Percentiles rank a stretch among this genome's conserved stretches.
phyloP scores from a whole-genome alignment of 2,113 vertebrate species.

The Myxocyprinus asiaticus region DNA sequence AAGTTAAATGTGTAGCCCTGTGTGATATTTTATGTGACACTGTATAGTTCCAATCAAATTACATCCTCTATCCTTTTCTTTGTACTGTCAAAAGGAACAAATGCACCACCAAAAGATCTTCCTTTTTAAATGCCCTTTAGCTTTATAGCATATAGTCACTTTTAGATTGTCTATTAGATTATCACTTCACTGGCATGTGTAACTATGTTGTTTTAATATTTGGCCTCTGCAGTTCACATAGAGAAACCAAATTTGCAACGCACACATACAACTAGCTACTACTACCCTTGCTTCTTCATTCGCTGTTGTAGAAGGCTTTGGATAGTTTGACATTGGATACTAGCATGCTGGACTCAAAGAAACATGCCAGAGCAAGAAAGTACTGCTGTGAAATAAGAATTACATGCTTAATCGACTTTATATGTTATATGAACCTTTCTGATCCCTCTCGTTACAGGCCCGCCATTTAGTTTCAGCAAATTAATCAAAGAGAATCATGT shows the following conservation, averaged over 20 bases:
- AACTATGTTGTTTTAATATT: neutral
- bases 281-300: neutral
- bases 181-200: too few relatives aligned
- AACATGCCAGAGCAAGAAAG: neutral
- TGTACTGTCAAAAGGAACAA: neutral
- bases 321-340: neutral
- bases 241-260: neutral
- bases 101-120: too few relatives aligned
- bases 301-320: neutral
- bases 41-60: too few relatives aligned
- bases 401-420: slow-evolving; percentile 1
- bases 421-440: slow-evolving; percentile 12
- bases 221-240: neutral
- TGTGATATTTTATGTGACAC: too few relatives aligned
- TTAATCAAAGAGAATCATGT: neutral
- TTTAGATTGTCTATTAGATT: too few relatives aligned
- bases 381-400: neutral
- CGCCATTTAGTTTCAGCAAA: slow-evolving; percentile 6
- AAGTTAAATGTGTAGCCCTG: too few relatives aligned
- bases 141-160: too few relatives aligned
- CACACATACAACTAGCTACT: neutral
- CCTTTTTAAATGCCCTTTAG: too few relatives aligned
- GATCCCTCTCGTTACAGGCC: neutral
- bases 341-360: neutral
- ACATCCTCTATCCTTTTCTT: neutral